These are phyloP conservation scores for Nicator chloris DNA, from an alignment of 2,113 vertebrate species.

Conservation along the genomic window DNA sequence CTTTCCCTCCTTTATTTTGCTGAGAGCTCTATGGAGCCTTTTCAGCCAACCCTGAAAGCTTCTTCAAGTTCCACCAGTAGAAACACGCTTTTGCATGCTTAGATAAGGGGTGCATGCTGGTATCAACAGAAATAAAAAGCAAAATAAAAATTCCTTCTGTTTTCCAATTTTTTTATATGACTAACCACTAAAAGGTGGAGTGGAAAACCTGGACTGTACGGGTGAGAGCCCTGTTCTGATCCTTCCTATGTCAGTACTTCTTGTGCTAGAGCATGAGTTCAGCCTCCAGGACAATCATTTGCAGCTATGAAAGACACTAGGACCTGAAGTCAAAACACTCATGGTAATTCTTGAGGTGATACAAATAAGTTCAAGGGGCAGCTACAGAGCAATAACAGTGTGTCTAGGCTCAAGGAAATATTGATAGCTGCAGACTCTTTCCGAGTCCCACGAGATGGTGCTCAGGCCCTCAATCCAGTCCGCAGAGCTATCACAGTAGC, in stretches of 20 bases:
- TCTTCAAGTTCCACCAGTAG: not conserved
- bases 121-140: not conserved
- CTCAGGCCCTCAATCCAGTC: not conserved
- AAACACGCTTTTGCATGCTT: not conserved
- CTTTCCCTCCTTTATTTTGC: not conserved
- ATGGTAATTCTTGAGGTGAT: not conserved
- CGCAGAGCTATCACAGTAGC: not conserved
- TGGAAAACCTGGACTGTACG: not conserved
- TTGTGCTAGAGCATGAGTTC: not conserved
- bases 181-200: not conserved
- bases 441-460: not conserved
- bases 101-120: accelerated
- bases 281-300: not conserved
- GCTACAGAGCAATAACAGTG: not conserved
- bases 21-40: not conserved
- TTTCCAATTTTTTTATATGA: not conserved
- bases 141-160: not conserved
- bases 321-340: not conserved
- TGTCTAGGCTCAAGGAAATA: not conserved
- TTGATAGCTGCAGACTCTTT: not conserved
- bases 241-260: not conserved
- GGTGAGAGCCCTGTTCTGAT: not conserved
- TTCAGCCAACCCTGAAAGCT: not conserved
- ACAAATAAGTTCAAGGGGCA: constrained; percentile 6
- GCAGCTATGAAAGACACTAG: not conserved